phyloP scores from a whole-genome alignment of 92 coral and sea anemone species.

The Montipora capitata region DNA sequence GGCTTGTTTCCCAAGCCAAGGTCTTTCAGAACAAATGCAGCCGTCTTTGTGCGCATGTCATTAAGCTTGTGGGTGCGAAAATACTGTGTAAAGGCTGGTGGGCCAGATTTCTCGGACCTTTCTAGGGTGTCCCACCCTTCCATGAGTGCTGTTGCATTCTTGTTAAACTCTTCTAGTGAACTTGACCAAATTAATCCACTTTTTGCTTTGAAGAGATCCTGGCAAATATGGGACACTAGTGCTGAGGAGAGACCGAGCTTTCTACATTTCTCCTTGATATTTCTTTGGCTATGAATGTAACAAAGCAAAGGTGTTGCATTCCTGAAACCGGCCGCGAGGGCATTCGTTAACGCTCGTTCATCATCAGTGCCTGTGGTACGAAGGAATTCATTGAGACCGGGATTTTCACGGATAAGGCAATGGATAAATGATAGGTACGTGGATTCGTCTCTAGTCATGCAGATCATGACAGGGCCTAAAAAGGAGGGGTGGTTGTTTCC shows the following conservation, averaged over 20 bases:
- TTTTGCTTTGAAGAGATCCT: constrained; percentile 3
- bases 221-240: constrained; percentile 38
- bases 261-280: constrained; percentile 56
- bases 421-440: constrained; percentile 78
- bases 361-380: constrained; percentile 71
- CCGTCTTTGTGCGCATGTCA: too few species aligned
- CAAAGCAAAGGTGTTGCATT: constrained; percentile 67
- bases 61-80: too few species aligned
- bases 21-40: too few species aligned
- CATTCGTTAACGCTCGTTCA: constrained; percentile 65
- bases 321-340: constrained; percentile 66
- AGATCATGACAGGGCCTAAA: constrained; percentile 69
- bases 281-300: constrained; percentile 71
- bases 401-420: constrained; percentile 69
- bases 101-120: too few species aligned
- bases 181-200: too few species aligned
- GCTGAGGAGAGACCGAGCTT: constrained; percentile 53
- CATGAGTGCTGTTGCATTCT: neutral
- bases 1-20: too few species aligned
- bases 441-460: constrained; percentile 64
- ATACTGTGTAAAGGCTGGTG: too few species aligned
- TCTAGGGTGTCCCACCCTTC: too few species aligned
- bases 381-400: constrained; percentile 62
- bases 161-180: neutral
- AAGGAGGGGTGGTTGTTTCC: constrained; percentile 37